Evolutionary conservation across 2,113 vertebrate genomes (phyloP), one percentile per base, ranked within the genome.

Genomic region (Thermophis baileyi): DNA sequence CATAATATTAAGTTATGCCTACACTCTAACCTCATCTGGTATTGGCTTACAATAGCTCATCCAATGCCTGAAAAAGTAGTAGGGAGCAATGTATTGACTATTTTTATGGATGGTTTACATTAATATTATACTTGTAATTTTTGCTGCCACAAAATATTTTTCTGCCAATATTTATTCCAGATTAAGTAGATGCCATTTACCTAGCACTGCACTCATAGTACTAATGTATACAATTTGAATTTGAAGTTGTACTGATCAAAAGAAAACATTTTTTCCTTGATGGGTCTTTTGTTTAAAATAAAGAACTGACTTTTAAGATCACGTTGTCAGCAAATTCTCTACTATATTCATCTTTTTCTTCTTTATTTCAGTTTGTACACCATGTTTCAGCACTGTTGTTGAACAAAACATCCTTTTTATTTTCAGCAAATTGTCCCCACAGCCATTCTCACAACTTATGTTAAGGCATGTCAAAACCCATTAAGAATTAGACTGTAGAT

Each of bases 351-450:
- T 53, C 47, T 69, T 87, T 86, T 0, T 1, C 24, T 92, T 57
- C 46, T 86, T 0, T 1, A 16, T 93, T 92, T 57, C 63, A 4
- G 47, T 89, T 89, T 50, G 91, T 8, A 91, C 88, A 87, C n/a
- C 57, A 1, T 46, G n/a, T 47, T 95, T 30, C 54, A 93, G 92
- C 27, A 57, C 25, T 27, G 12, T 63, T 85, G 54, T 3, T 12
- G 54, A 92, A 92, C 53, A 95, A 88, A 95, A 94, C 94, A 95
- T 94, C 93, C 91, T 95, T 96, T 54, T 86, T 92, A 57, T 30
- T 10, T 3, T 95, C 90, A 91, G 63, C 55, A 93, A 93, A 49
- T 50, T 92, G 86, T 90, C 91, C 92, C 94, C 90, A 92, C 35
- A 91, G 93, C 93, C 85, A 85, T 95, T 93, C 89, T 60, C 90